phyloP scores from a whole-genome alignment of 2,113 vertebrate species.

The Ia io region DNA sequence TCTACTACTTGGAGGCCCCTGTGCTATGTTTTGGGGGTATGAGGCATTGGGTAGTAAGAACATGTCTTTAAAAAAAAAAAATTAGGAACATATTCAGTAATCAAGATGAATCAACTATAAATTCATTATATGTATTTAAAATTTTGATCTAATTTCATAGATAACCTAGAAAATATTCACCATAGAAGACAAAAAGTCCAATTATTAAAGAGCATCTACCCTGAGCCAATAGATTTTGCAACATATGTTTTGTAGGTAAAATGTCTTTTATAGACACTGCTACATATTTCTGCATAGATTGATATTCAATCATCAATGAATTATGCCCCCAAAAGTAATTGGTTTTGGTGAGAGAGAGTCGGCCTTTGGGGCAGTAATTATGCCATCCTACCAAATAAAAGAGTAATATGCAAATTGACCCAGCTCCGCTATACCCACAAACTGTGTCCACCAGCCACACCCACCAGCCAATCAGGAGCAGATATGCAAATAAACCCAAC shows the following conservation, averaged over 20 bases:
- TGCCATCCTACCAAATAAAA: too few species aligned
- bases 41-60: too few species aligned
- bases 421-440: too few species aligned
- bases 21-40: too few species aligned
- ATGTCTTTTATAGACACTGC: conserved; percentile 38
- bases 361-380: conserved; percentile 32
- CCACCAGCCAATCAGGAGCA: too few species aligned
- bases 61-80: too few species aligned
- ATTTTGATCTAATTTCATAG: neutral
- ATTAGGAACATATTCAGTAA: too few species aligned
- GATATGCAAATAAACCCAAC: too few species aligned
- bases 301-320: conserved; percentile 47
- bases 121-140: neutral
- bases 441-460: too few species aligned
- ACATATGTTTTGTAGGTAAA: neutral
- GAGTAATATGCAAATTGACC: too few species aligned
- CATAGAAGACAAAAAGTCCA: neutral
- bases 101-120: neutral
- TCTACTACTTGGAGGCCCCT: too few species aligned
- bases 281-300: conserved; percentile 33
- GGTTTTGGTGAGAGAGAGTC: conserved; percentile 3
- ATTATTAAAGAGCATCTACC: conserved; percentile 6
- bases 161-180: conserved; percentile 20
- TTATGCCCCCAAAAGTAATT: conserved; percentile 10
- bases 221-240: conserved; percentile 24